Conservation (phyloP, 2,888 invertebrate genomes). For the Philereme vetulata region DNA sequence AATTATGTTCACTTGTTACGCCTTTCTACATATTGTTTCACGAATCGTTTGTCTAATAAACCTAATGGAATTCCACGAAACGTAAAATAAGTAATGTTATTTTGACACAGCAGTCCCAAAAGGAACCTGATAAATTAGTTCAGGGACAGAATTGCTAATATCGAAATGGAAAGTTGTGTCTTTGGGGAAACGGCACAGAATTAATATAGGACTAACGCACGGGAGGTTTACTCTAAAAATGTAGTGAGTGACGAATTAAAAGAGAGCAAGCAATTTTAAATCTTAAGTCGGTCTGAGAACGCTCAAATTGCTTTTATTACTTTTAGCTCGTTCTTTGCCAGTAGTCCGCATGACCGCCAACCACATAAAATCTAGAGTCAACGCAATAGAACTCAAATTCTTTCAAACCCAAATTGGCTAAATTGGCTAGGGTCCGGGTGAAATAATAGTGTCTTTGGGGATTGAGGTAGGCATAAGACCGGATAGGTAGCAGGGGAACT, state of each 20-base stretch:
- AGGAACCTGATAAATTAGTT: conserved; percentile 51
- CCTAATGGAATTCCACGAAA: conserved; percentile 29
- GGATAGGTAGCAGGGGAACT: conserved; percentile 22
- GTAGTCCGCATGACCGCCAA: conserved; percentile 1
- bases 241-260: conserved; percentile 1
- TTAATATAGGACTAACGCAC: conserved; percentile 9
- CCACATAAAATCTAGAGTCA: conserved; percentile 13
- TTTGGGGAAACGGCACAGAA: conserved; percentile 30
- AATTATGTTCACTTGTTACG: too few relatives aligned
- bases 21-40: not conserved
- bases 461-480: conserved; percentile 26
- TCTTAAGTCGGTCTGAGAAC: conserved; percentile 13
- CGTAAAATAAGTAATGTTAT: conserved; percentile 31
- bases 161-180: conserved; percentile 51
- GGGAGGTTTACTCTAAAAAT: conserved; percentile 6
- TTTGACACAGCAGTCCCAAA: conserved; percentile 42
- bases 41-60: not conserved
- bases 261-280: conserved; percentile 11
- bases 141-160: conserved; percentile 48
- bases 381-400: conserved; percentile 9
- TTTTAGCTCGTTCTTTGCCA: not conserved
- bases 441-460: conserved; percentile 37
- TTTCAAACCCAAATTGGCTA: not conserved
- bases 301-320: conserved; percentile 5
- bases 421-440: conserved; percentile 4